Conservation (phyloP, 2,113 vertebrate species). For the Spheniscus mendiculus region DNA sequence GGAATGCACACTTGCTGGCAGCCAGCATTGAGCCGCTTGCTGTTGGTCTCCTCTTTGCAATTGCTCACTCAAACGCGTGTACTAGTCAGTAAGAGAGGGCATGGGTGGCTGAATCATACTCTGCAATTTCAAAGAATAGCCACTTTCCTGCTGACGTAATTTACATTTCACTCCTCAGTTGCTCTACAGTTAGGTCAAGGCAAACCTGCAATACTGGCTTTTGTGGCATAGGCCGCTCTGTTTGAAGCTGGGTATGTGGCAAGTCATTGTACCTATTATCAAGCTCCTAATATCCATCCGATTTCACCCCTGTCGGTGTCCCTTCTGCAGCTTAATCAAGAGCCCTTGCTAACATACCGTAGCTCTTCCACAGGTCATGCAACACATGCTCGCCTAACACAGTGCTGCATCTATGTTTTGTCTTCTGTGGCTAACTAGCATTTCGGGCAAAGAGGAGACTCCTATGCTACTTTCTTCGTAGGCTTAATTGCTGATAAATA, state of each 20-base stretch:
- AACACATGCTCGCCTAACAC: accelerated
- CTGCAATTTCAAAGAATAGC: not conserved
- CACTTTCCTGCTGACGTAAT: not conserved
- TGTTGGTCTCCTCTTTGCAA: not conserved
- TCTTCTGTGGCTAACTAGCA: not conserved
- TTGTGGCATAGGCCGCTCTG: not conserved
- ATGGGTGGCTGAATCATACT: not conserved
- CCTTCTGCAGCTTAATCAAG: not conserved
- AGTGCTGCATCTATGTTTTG: not conserved
- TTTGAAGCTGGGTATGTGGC: not conserved
- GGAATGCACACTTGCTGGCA: accelerated
- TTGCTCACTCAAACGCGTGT: not conserved
- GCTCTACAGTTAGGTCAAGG: not conserved
- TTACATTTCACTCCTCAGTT: not conserved
- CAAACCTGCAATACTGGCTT: not conserved
- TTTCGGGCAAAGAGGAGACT: not conserved
- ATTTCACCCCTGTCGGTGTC: accelerated
- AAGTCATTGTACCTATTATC: not conserved
- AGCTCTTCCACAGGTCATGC: not conserved
- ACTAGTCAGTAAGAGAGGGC: not conserved
- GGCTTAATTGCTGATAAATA: not conserved
- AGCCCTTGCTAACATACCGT: accelerated
- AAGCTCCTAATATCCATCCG: not conserved
- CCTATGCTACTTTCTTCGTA: not conserved
- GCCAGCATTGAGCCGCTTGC: accelerated